Evolutionary conservation across 2,113 vertebrate genomes (phyloP).

Genomic region (Athene cunicularia): DNA sequence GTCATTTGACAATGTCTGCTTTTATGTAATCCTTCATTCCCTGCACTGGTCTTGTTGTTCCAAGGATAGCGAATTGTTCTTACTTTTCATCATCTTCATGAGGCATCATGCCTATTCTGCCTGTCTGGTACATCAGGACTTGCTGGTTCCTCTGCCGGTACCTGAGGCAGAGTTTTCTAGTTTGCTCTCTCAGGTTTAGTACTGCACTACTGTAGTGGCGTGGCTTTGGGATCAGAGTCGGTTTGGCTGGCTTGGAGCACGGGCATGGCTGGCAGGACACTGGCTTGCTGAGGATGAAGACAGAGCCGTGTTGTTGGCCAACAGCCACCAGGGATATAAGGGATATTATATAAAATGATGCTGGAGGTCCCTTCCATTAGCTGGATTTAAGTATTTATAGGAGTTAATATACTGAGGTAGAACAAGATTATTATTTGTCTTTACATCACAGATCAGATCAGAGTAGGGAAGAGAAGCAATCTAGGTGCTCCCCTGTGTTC

Average conservation of each 20-base stretch:
- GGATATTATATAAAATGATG: not conserved
- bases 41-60: not conserved
- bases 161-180: not conserved
- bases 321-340: not conserved
- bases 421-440: not conserved
- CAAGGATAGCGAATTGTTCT: not conserved
- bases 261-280: not conserved
- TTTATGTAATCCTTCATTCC: not conserved
- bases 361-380: not conserved
- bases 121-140: not conserved
- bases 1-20: not conserved
- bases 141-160: not conserved
- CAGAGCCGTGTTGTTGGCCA: not conserved
- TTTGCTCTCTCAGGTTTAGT: not conserved
- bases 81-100: not conserved
- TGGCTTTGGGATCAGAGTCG: not conserved
- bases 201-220: not conserved
- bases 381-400: not conserved
- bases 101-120: not conserved
- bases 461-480: not conserved
- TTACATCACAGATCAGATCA: not conserved
- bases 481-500: not conserved
- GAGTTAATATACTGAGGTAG: not conserved
- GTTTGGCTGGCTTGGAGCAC: not conserved
- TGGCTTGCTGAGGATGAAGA: accelerated